A percentile compares a stretch with the other conserved stretches of the same genome.
These are phyloP conservation scores for Spizaetus ornatus DNA, from an alignment of 2,113 vertebrate species.

Conservation along the genomic window DNA sequence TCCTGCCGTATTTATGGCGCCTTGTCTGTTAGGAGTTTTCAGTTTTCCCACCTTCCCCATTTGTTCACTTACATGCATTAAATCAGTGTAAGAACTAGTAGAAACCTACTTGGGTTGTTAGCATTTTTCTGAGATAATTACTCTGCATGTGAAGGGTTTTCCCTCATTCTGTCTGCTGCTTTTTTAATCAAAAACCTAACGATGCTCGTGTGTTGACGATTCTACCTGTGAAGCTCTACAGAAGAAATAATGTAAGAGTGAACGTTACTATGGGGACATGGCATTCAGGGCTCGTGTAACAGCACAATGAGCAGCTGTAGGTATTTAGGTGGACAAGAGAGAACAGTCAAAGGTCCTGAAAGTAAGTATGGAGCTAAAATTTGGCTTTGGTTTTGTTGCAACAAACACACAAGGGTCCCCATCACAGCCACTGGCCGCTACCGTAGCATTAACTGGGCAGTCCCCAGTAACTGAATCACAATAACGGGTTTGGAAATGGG, in stretches of 20 bases:
- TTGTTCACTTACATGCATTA: background rate
- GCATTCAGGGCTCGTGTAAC: accelerated
- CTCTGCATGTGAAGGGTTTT: accelerated
- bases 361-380: background rate
- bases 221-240: background rate
- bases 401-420: accelerated
- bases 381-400: background rate
- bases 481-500: accelerated
- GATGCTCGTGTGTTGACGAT: accelerated
- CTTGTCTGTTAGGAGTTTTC: background rate
- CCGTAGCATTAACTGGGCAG: background rate
- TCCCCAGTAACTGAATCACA: background rate
- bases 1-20: background rate
- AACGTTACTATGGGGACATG: background rate
- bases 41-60: background rate
- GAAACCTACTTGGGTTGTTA: background rate
- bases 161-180: background rate
- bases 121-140: background rate
- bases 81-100: background rate
- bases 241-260: background rate
- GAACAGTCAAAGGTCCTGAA: background rate
- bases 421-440: accelerated
- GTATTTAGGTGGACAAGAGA: background rate
- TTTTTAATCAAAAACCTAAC: background rate
- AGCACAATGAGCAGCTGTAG: accelerated